Base-by-base conservation (phyloP, 2,113 vertebrate species). In the Phodopus roborovskii region DNA sequence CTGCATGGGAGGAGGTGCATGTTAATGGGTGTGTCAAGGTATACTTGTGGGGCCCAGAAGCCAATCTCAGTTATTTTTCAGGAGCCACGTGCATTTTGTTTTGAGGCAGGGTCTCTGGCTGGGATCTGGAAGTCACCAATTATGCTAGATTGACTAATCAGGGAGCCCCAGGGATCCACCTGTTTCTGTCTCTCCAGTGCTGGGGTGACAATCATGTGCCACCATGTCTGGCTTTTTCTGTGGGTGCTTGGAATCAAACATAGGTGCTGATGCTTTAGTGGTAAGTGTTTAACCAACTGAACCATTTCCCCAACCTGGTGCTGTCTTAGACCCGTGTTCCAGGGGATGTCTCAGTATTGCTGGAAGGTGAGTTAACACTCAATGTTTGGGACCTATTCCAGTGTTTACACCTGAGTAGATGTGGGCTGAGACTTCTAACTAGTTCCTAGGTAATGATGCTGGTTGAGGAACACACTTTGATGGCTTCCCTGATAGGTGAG, bases 401-500 rank as follows among this genome's bases (percentile, higher is more conserved):
- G 22, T 64, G 24, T 39, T 64, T 39, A 36, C 64, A 56, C 22
- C 13, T 30, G 36, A 53, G 42, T 6, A 87, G 45, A 24, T 4
- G 0, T n/a, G 70, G 39, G 16, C 36, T 13, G 13, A 73, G 42
- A 39, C 53, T 53, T 86, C 58, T 60, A 33, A 13, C n/a, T 39
- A 20, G 42, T n/a, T 30, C 75, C 75, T 36, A 45, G 70, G 24
- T 19, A 19, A 15, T 0, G 26, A 10, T 56, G 17, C 53, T 22
- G 33, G 28, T 64, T 10, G 26, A 12, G 75, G 19, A 16, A 4
- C 42, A 45, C 10, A 20, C 17, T 64, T 70, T 39, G 66, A 71
- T 42, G 62, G 62, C 50, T 0, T 3, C 16, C 10, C 39, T 15
- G 0, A 19, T 5, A 48, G 36, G 15, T 2, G 33, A 36, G 4